These are phyloP conservation scores for Pogonophryne albipinna DNA, from an alignment of 2,797 vertebrate species.

Conservation along the genomic window DNA sequence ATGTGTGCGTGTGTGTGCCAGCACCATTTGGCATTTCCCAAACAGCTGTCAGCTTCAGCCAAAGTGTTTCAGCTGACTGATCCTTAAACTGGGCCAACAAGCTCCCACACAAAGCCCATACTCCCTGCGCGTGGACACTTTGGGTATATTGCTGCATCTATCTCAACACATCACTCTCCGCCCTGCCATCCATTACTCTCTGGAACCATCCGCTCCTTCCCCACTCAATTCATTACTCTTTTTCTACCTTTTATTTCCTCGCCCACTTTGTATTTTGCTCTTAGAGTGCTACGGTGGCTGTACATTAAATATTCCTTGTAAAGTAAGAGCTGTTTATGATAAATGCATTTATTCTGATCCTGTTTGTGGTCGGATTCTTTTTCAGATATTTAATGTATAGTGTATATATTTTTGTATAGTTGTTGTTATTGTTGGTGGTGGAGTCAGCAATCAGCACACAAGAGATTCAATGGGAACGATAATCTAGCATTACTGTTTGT, in stretches of 20 bases:
- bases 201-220: conserved; percentile 14
- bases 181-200: conserved; percentile 44
- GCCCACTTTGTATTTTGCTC: neutral
- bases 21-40: conserved; percentile 63
- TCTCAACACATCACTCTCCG: conserved; percentile 56
- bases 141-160: conserved; percentile 56
- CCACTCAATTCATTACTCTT: neutral
- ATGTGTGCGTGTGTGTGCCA: conserved; percentile 41
- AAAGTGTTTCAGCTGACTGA: conserved; percentile 76
- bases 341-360: no score
- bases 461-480: no score
- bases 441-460: no score
- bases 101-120: conserved; percentile 61
- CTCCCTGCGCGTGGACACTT: conserved; percentile 51
- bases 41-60: conserved; percentile 74
- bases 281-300: neutral
- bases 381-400: no score
- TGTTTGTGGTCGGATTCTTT: no score
- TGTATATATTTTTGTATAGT: no score
- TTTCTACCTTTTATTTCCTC: neutral
- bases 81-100: conserved; percentile 75
- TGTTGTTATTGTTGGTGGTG: no score
- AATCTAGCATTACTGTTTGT: no score
- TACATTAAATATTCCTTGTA: neutral
- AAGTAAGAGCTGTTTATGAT: neutral